These are phyloP conservation scores for Eleutherodactylus coqui DNA, from an alignment of 2,797 vertebrate genomes.

Conservation along the genomic window DNA sequence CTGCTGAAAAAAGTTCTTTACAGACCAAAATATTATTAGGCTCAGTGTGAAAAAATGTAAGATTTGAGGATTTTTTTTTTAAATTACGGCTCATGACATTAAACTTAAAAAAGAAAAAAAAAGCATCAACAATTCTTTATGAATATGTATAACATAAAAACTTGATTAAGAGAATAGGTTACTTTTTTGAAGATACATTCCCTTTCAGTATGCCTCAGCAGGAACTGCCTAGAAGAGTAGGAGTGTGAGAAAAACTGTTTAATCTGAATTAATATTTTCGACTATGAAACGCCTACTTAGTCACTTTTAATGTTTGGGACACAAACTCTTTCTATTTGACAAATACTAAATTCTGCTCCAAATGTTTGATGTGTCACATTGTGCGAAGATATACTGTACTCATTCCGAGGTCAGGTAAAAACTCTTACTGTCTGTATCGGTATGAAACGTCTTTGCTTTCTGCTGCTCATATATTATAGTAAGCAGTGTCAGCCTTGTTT, in stretches of 20 bases:
- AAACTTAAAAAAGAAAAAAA: no score
- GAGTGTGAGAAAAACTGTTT: not conserved
- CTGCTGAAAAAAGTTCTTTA: no score
- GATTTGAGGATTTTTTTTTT: no score
- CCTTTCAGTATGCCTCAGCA: no score
- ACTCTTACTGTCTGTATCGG: not conserved
- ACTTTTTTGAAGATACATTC: no score
- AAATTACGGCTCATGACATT: no score
- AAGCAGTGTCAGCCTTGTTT: constrained; percentile 17
- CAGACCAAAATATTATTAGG: no score
- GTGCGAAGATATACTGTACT: not conserved
- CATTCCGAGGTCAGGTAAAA: constrained; percentile 3
- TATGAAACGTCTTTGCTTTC: not conserved
- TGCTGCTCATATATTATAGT: constrained; percentile 19
- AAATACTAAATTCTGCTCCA: not conserved
- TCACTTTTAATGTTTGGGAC: not conserved
- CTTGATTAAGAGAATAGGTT: no score
- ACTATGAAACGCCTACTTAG: not conserved
- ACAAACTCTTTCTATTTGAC: not conserved
- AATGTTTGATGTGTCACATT: not conserved
- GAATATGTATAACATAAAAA: no score
- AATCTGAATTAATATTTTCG: not conserved
- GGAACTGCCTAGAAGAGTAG: no score
- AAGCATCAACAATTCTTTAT: no score
- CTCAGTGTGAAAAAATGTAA: no score